Conservation (phyloP, 2,797 vertebrate species). For the Lates japonicus region DNA sequence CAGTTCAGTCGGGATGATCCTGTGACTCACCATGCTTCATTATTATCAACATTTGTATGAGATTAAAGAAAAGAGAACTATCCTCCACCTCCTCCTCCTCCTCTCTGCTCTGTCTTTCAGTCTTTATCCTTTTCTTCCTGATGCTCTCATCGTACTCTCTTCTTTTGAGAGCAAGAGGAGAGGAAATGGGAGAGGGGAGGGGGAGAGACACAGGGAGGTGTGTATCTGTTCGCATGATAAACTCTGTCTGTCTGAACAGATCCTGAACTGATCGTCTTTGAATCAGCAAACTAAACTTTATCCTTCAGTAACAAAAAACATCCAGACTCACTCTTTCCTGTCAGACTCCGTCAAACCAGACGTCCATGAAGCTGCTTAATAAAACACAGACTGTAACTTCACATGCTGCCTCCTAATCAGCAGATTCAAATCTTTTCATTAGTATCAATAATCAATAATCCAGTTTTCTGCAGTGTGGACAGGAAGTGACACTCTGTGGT, state of each 20-base stretch:
- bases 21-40: constrained; percentile 54
- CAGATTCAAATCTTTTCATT: too few relatives aligned
- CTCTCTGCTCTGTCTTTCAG: constrained; percentile 10
- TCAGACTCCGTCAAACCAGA: too few relatives aligned
- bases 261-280: too few relatives aligned
- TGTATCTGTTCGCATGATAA: not conserved
- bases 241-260: too few relatives aligned
- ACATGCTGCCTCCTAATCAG: not conserved
- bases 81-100: constrained; percentile 31
- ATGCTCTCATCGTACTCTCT: constrained; percentile 27
- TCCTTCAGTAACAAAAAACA: not conserved
- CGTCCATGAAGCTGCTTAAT: too few relatives aligned
- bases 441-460: too few relatives aligned
- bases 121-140: constrained; percentile 35
- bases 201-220: constrained; percentile 21
- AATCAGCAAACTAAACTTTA: not conserved
- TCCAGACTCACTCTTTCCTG: too few relatives aligned
- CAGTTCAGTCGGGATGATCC: constrained; percentile 52
- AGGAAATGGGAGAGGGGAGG: constrained; percentile 46
- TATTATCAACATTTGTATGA: constrained; percentile 30
- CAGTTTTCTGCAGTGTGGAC: too few relatives aligned
- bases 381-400: not conserved
- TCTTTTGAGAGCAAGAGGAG: constrained; percentile 56
- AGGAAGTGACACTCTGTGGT: too few relatives aligned
- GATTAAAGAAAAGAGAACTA: constrained; percentile 49